These are phyloP conservation scores for Crambe crambe DNA, from an alignment of 37 sponge, comb jelly and placozoan species.

Conservation along the genomic window DNA sequence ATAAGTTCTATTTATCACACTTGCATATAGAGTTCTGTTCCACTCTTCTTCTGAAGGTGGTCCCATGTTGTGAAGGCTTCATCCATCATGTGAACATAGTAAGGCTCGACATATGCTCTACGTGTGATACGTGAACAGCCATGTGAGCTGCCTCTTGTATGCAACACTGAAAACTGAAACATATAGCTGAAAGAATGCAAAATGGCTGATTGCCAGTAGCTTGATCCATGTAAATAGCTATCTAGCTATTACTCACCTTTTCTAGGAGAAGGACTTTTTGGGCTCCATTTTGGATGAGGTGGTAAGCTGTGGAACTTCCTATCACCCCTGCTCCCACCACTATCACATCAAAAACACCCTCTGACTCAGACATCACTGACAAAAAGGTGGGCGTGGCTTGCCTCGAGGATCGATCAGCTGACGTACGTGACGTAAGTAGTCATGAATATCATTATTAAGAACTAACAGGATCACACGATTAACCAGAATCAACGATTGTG, in stretches of 20 bases:
- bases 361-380: slow-evolving; percentile 13
- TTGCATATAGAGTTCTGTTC: slow-evolving; percentile 57
- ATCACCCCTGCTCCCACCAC: slow-evolving; percentile 90
- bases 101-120: slow-evolving; percentile 49
- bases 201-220: background rate
- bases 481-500: too few species aligned
- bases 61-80: slow-evolving; percentile 77
- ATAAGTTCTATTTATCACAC: too few species aligned
- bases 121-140: slow-evolving; percentile 82
- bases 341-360: slow-evolving; percentile 21
- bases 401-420: too few species aligned
- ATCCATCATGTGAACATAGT: slow-evolving; percentile 83
- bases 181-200: background rate
- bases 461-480: too few species aligned
- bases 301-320: slow-evolving; percentile 84
- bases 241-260: slow-evolving; percentile 49
- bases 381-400: too few species aligned
- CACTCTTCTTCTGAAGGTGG: slow-evolving; percentile 62
- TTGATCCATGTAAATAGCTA: background rate
- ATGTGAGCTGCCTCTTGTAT: slow-evolving; percentile 90
- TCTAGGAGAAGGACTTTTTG: slow-evolving; percentile 65
- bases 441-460: too few species aligned
- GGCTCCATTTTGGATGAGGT: slow-evolving; percentile 31
- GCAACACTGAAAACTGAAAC: slow-evolving; percentile 68
- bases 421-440: too few species aligned